Base-by-base conservation (phyloP, 2,113 vertebrate genomes). In the Stictonetta naevosa region DNA sequence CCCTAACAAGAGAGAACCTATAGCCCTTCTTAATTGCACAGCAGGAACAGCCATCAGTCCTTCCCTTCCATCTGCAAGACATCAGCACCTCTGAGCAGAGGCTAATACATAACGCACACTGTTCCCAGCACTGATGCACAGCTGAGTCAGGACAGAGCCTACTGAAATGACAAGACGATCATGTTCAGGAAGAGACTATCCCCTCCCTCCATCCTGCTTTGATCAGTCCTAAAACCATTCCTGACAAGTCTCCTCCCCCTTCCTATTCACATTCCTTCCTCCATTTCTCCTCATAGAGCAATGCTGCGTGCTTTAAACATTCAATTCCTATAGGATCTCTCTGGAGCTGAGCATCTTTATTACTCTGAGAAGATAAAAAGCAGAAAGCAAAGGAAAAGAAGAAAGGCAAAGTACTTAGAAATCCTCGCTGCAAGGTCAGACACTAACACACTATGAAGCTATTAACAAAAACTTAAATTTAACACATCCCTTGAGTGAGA, bases 401-500 rank as follows among this genome's bases (percentile, higher is more conserved):
- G 86, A 58, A 25, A 11, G 59, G 67, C 56, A 94, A 63, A 26
- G 33, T 28, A 93, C 68, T 83, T 88, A 91, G 26, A 86, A 60
- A 76, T 56, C 71, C 42, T 80, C 36, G 4, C 91, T 62, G 76
- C 97, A 98, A 98, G 97, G 97, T 97, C 97, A 98, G 71, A 64
- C 85, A 93, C 86, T 97, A 97, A 97, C 91, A 94, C 75, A 72
- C 90, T 79, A 95, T 58, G 85, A 93, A 96, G 96, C 92, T 80
- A 73, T 94, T 97, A 96, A 97, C 94, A 86, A 97, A 97, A 96
- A 98, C 88, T 96, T 96, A 96, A 78, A 92, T 63, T 86, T 97
- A 97, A 98, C 83, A 64, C 1, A 44, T 69, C 98, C 94, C 97
- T 50, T 25, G 94, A 82, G 97, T 69, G 59, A 96, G 64, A 97